Conservation (phyloP, 2,888 invertebrate genomes). For the Lasioglossum morio region DNA sequence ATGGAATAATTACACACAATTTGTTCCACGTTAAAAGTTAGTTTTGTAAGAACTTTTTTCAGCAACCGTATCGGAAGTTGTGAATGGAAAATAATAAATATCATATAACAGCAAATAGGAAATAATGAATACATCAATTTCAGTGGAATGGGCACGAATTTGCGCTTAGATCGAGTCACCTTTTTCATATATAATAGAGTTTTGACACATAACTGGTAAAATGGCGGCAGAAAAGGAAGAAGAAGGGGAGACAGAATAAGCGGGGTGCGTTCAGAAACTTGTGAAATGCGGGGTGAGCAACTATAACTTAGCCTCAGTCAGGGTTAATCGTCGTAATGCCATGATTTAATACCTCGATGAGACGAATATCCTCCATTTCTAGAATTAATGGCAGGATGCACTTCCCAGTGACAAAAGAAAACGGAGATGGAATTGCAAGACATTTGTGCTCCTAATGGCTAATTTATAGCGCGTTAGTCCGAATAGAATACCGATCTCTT, state of each 20-base stretch:
- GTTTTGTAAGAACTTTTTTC: neutral
- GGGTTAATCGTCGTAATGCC: slow-evolving; percentile 82
- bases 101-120: neutral
- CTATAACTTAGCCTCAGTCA: slow-evolving; percentile 80
- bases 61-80: neutral
- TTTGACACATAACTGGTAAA: slow-evolving; percentile 56
- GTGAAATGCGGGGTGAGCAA: slow-evolving; percentile 62
- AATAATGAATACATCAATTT: neutral
- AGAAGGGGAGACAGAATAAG: neutral
- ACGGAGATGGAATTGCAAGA: slow-evolving; percentile 37
- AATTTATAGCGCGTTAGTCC: slow-evolving; percentile 55
- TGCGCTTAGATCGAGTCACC: slow-evolving; percentile 23
- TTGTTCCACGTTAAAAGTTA: neutral
- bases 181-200: slow-evolving; percentile 50
- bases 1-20: neutral
- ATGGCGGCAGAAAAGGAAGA: slow-evolving; percentile 31
- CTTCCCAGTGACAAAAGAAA: slow-evolving; percentile 72
- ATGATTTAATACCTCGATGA: slow-evolving; percentile 78
- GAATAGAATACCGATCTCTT: slow-evolving; percentile 34
- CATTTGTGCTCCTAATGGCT: slow-evolving; percentile 47
- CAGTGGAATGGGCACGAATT: neutral
- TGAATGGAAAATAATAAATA: neutral
- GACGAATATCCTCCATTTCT: slow-evolving; percentile 71
- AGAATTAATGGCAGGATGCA: slow-evolving; percentile 77
- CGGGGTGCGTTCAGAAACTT: slow-evolving; percentile 59